phyloP scores from a whole-genome alignment of 2,888 invertebrate species.

The Drosophila suboccidentalis region DNA sequence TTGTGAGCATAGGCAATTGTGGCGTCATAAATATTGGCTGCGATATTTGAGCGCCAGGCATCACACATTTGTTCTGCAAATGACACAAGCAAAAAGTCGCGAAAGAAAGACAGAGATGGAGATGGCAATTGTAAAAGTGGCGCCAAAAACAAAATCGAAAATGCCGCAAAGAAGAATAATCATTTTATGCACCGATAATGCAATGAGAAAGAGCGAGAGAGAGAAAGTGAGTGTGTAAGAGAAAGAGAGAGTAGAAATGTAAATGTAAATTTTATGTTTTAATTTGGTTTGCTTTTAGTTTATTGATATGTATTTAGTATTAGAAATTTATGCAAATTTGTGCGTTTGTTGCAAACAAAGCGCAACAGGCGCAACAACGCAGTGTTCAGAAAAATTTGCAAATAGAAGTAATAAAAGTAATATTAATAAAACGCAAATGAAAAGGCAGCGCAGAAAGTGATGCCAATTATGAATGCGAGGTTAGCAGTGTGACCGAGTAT shows the following conservation, averaged over 20 bases:
- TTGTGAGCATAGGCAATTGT: constrained; percentile 59
- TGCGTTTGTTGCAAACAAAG: constrained; percentile 59
- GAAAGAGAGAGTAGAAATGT: constrained; percentile 11
- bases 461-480: constrained; percentile 2
- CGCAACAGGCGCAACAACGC: constrained; percentile 53
- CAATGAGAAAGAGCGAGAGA: not conserved
- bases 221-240: not conserved
- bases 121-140: constrained; percentile 3
- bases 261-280: constrained; percentile 36
- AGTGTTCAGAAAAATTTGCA: constrained; percentile 41
- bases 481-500: constrained; percentile 19
- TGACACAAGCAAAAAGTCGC: constrained; percentile 52
- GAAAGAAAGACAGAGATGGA: constrained; percentile 9
- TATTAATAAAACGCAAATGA: not conserved
- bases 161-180: not conserved
- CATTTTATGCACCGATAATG: constrained; percentile 1
- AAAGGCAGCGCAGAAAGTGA: constrained; percentile 11
- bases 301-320: constrained; percentile 27
- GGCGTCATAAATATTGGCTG: constrained; percentile 84
- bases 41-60: constrained; percentile 80
- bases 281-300: constrained; percentile 10
- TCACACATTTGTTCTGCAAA: constrained; percentile 86
- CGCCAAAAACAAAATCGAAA: constrained; percentile 3
- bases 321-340: constrained; percentile 52
- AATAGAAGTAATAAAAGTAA: constrained; percentile 6